Conservation (phyloP, 2,797 vertebrate species). For the Gambusia yucatana region DNA sequence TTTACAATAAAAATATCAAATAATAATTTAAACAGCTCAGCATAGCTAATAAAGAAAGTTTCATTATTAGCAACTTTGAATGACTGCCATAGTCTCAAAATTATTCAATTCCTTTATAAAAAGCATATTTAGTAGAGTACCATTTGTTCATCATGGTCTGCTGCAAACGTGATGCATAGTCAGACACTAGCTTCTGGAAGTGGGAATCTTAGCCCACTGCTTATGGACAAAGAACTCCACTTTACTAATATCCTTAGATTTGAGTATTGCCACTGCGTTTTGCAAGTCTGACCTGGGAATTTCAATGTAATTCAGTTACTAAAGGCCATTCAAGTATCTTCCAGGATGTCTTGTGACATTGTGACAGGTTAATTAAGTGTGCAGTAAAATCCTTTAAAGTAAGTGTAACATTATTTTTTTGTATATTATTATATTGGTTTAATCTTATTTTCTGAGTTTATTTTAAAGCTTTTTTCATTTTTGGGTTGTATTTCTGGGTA, state of each 20-base stretch:
- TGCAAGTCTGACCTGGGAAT: neutral
- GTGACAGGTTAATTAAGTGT: neutral
- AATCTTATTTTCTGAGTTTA: neutral
- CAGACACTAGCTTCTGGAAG: neutral
- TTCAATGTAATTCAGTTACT: neutral
- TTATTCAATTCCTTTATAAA: neutral
- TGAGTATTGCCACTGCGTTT: neutral
- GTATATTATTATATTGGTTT: neutral
- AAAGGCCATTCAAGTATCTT: neutral
- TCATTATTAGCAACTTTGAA: neutral
- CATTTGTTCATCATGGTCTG: neutral
- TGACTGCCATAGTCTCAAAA: neutral
- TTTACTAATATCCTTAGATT: neutral
- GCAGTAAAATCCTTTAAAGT: neutral
- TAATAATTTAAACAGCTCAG: neutral
- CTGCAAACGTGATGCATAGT: neutral
- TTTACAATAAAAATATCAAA: neutral
- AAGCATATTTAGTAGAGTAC: neutral
- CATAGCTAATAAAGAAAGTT: neutral
- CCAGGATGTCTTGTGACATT: neutral
- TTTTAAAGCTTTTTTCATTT: neutral
- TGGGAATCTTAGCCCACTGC: neutral
- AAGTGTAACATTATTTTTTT: neutral
- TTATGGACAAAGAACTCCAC: neutral
- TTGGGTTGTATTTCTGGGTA: constrained; percentile 84